phyloP scores from a whole-genome alignment of 2,113 vertebrate genomes.

The Ameiurus melas region DNA sequence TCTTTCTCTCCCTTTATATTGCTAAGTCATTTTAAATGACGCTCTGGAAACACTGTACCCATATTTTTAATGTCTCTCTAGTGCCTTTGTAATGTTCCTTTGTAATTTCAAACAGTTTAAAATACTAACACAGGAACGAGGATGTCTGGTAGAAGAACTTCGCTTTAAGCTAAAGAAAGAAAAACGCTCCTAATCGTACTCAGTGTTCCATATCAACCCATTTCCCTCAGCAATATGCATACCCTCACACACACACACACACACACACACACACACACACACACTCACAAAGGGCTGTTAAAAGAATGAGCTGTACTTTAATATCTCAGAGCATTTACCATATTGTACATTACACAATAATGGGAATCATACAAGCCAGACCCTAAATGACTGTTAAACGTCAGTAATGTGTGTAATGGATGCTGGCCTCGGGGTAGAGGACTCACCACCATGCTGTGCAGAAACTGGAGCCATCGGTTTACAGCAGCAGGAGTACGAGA shows the following conservation, averaged over 20 bases:
- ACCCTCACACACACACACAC: not conserved
- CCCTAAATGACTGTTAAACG: slow-evolving; percentile 1
- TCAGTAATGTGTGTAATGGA: slow-evolving; percentile 22
- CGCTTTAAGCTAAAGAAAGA: slow-evolving; percentile 25
- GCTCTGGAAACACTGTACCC: not conserved
- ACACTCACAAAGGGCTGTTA: slow-evolving; percentile 2
- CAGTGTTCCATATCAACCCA: slow-evolving; percentile 30
- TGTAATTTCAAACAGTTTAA: slow-evolving; percentile 19
- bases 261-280: not conserved
- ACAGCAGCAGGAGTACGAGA: slow-evolving; percentile 29
- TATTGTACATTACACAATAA: slow-evolving; percentile 24
- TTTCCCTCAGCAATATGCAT: not conserved
- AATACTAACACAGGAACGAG: not conserved
- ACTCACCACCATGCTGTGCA: slow-evolving; percentile 21
- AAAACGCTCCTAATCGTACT: slow-evolving; percentile 12
- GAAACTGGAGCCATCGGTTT: slow-evolving; percentile 2
- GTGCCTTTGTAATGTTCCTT: slow-evolving; percentile 25
- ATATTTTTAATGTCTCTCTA: not conserved
- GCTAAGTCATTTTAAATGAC: slow-evolving; percentile 1
- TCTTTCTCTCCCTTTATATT: slow-evolving; percentile 19
- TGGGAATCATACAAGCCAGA: slow-evolving; percentile 1
- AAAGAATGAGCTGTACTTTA: not conserved
- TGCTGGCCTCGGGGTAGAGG: not conserved
- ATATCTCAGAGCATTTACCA: slow-evolving; percentile 6
- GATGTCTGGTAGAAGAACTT: slow-evolving; percentile 7